Percentiles rank a stretch among this genome's conserved stretches.
These are phyloP conservation scores for Argyrosomus japonicus DNA, from an alignment of 2,113 vertebrate species.

Conservation along the genomic window DNA sequence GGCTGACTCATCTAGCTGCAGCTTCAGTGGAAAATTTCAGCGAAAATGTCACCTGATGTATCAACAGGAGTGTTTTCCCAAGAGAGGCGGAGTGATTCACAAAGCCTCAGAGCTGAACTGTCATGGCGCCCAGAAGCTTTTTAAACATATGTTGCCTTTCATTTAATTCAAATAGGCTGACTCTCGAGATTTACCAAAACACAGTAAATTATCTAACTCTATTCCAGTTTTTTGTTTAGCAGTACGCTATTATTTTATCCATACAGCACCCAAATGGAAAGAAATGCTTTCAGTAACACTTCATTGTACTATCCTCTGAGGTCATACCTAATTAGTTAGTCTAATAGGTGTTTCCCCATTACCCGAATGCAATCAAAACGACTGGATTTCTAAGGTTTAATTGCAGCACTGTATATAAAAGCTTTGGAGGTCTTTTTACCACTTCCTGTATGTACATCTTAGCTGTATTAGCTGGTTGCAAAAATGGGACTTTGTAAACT, in stretches of 20 bases:
- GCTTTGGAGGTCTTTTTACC: neutral
- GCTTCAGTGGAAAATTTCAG: conserved; percentile 23
- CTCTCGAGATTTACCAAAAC: conserved; percentile 10
- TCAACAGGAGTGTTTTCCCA: conserved; percentile 17
- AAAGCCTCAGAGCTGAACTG: conserved; percentile 28
- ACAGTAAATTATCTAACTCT: conserved; percentile 6
- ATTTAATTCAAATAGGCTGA: conserved; percentile 12
- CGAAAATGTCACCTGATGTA: conserved; percentile 14
- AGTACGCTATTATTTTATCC: conserved; percentile 9
- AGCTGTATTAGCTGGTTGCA: neutral
- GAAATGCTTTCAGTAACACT: conserved; percentile 18
- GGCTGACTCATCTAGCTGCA: conserved; percentile 61
- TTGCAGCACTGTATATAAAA: neutral
- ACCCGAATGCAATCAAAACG: conserved; percentile 31
- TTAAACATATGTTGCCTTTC: conserved; percentile 38
- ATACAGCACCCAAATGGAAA: conserved; percentile 3
- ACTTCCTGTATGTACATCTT: neutral
- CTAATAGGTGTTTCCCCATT: conserved; percentile 36
- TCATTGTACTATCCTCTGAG: conserved; percentile 42
- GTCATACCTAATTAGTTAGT: conserved; percentile 16
- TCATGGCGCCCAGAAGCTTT: conserved; percentile 21
- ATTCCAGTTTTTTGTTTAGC: neutral
- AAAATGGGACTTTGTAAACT: neutral
- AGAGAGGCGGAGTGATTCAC: conserved; percentile 38
- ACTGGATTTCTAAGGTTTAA: conserved; percentile 2